Evolutionary conservation across 2,888 invertebrate genomes (phyloP), one percentile per base, ranked within the genome.

Genomic region (Vanessa cardui): DNA sequence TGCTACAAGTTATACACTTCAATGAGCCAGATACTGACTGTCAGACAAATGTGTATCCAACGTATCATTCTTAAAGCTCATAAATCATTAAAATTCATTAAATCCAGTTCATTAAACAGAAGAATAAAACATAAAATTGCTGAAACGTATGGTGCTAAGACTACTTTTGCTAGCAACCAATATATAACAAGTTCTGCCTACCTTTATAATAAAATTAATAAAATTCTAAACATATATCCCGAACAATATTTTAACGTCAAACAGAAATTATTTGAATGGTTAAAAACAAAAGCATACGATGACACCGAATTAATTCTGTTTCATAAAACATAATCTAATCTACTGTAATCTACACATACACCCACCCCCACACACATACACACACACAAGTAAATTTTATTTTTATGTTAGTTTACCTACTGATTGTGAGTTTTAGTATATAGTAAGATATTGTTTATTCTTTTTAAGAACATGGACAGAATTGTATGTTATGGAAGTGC

Each of bases 391-490:
- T 33, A 33, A 33, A 33, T 7, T 33, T 33, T 8, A 8, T 33
- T 33, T 33, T 33, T 7, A 33, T 33, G 33, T 33, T 33, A 33
- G 33, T 33, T 33, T 33, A 33, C 33, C 33, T 33, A 33, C 33
- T 6, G 33, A 33, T 33, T 33, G 33, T 33, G 33, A 33, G 33
- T 33, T 33, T 46, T 46, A 46, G 46, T 46, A 46, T 46, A 46
- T 46, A 46, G 46, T 46, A 46, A 46, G 46, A 46, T 46, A 46
- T 46, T 46, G 46, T 46, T 46, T 46, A 46, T 46, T 46, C n/a
- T 46, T 46, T 46, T 46, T 46, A 33, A 33, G 33, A 33, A 33
- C 33, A 33, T 7, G 6, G 33, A 33, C 33, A 33, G 33, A 33
- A 33, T 33, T 33, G 33, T 33, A 33, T 33, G 33, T 26, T 26